Evolutionary conservation across 2,797 vertebrate species (phyloP).

Genomic region (Calcarius lapponicus): DNA sequence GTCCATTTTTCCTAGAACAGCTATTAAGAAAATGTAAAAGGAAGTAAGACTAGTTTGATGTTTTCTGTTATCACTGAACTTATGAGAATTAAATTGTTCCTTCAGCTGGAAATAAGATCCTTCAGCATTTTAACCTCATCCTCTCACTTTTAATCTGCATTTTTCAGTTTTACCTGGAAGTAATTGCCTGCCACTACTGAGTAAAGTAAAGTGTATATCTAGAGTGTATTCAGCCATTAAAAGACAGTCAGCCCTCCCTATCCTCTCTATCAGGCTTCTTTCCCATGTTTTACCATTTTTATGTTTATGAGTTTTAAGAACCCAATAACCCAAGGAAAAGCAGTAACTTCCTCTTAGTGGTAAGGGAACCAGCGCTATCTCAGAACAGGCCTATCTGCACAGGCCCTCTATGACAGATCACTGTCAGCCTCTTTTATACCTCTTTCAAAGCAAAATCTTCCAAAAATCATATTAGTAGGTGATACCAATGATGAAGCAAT

Average conservation of each 20-base stretch:
- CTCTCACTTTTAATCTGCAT: neutral
- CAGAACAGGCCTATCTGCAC: fast-evolving
- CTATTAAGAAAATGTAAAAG: neutral
- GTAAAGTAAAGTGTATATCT: neutral
- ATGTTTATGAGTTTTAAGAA: neutral
- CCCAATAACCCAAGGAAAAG: neutral
- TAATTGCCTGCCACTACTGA: neutral
- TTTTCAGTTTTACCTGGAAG: neutral
- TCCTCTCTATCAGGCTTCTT: neutral
- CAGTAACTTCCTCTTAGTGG: neutral
- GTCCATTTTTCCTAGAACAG: neutral
- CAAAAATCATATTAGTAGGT: neutral
- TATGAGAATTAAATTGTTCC: neutral
- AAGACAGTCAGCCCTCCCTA: neutral
- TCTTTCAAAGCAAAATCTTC: neutral
- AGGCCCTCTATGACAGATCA: too few species aligned
- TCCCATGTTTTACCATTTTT: neutral
- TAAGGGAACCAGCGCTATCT: neutral
- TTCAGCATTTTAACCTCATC: neutral
- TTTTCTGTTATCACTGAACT: neutral
- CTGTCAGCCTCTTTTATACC: neutral
- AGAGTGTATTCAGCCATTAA: neutral
- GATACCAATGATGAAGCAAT: neutral
- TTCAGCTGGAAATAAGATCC: neutral
- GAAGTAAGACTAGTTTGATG: neutral